A percentile compares a stretch with the other conserved stretches of the same genome.
Evolutionary conservation across 2,888 invertebrate species (phyloP).

Genomic region (Acanthosepion esculentum): DNA sequence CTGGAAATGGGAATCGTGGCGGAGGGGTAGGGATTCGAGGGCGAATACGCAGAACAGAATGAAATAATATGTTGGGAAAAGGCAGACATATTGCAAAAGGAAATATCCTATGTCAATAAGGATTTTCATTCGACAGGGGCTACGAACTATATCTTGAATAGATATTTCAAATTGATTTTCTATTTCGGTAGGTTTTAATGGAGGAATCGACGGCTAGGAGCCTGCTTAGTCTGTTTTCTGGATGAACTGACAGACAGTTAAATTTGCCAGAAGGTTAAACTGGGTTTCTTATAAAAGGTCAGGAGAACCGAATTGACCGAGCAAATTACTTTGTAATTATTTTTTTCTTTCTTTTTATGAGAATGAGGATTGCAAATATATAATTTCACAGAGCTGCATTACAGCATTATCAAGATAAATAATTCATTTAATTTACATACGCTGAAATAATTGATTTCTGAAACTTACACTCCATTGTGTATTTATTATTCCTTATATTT

Average conservation of each 20-base stretch:
- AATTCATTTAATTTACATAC: no score
- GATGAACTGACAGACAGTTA: background rate
- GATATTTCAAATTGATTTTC: background rate
- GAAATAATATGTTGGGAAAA: background rate
- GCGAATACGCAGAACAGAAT: background rate
- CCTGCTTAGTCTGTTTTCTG: background rate
- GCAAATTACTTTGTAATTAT: background rate
- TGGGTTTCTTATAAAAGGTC: background rate
- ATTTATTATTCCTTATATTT: no score
- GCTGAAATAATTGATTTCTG: no score
- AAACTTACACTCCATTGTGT: no score
- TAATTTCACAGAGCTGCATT: no score
- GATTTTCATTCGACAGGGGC: background rate
- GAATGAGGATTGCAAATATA: background rate
- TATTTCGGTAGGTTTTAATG: background rate
- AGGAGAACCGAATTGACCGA: background rate
- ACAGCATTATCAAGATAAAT: no score
- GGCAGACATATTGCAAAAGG: background rate
- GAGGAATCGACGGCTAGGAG: background rate
- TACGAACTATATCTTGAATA: background rate
- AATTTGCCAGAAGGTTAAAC: background rate
- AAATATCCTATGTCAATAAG: background rate
- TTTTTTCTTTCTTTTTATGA: background rate
- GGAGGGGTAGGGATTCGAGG: background rate
- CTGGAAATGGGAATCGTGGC: background rate